phyloP scores from a whole-genome alignment of 1,140 invertebrate genomes.

The Pogonomyrmex barbatus region DNA sequence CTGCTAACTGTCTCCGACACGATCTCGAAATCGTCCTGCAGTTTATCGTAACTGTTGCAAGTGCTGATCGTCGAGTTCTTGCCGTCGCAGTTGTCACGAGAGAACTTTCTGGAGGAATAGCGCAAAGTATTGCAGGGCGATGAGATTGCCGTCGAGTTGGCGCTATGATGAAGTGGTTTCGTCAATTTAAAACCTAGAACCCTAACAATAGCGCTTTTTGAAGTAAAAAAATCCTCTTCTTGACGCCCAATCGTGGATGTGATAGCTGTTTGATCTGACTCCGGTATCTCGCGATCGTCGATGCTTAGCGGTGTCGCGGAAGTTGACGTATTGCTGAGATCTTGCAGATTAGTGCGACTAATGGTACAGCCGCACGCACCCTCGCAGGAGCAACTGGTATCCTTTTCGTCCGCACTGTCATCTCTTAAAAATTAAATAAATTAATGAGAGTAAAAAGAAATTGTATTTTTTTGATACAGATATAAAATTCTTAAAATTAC shows the following conservation, averaged over 20 bases:
- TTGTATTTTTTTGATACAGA: not conserved
- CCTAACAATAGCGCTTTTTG: constrained; percentile 74
- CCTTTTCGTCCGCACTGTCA: constrained; percentile 12
- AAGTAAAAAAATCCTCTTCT: constrained; percentile 32
- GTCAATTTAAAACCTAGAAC: constrained; percentile 69
- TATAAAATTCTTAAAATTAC: not conserved
- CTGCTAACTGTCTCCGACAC: constrained; percentile 75
- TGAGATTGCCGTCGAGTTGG: constrained; percentile 58
- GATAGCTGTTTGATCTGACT: not conserved
- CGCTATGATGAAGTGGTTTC: not conserved
- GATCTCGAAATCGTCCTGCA: constrained; percentile 76
- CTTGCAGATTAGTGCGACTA: constrained; percentile 2
- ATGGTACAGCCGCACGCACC: constrained; percentile 82
- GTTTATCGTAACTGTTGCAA: constrained; percentile 75
- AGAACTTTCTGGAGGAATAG: constrained; percentile 71
- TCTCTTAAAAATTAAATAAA: constrained; percentile 9
- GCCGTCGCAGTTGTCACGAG: constrained; percentile 76
- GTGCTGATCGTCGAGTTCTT: constrained; percentile 73
- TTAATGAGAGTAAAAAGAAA: not conserved
- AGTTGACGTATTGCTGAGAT: not conserved
- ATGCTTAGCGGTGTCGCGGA: not conserved
- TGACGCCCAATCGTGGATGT: not conserved
- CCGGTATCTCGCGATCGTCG: not conserved
- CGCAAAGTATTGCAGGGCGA: constrained; percentile 67
- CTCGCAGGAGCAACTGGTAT: constrained; percentile 76